Evolutionary conservation across 2,797 vertebrate genomes (phyloP).

Genomic region (Pseudotriccus pelzelni): DNA sequence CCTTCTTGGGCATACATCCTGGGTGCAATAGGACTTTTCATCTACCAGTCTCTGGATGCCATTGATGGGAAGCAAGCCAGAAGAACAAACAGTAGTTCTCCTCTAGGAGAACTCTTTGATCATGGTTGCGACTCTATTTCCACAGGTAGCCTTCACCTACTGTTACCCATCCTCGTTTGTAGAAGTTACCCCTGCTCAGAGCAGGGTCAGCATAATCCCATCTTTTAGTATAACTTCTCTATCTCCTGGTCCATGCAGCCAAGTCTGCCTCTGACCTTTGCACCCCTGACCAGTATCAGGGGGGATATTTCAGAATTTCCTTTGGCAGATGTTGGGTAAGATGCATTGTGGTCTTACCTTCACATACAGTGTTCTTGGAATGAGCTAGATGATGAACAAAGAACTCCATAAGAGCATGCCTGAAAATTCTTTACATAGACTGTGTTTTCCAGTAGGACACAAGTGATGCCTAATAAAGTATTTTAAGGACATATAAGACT

Average conservation of each 20-base stretch:
- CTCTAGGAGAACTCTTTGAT: conserved; percentile 96
- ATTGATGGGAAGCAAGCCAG: conserved; percentile 98
- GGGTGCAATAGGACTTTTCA: conserved; percentile 90
- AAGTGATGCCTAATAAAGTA: not conserved
- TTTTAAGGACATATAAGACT: not conserved
- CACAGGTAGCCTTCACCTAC: conserved; percentile 82
- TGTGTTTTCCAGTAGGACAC: not conserved
- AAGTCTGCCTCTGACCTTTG: not conserved
- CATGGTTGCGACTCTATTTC: conserved; percentile 97
- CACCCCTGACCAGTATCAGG: not conserved
- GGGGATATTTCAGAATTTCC: not conserved
- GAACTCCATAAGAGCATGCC: not conserved
- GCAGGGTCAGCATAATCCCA: not conserved
- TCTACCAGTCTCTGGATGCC: conserved; percentile 97
- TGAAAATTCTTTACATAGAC: not conserved
- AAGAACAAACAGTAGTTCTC: conserved; percentile 93
- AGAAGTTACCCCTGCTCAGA: not conserved
- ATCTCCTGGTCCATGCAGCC: not conserved
- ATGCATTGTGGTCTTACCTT: not conserved
- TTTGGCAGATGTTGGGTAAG: not conserved
- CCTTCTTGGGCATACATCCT: conserved; percentile 89
- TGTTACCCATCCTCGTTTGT: not conserved
- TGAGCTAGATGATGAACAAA: not conserved
- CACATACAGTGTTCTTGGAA: accelerated
- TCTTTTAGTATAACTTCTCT: not conserved